Base-by-base conservation (phyloP, 2,888 invertebrate genomes). In the Tupiocoris notatus region DNA sequence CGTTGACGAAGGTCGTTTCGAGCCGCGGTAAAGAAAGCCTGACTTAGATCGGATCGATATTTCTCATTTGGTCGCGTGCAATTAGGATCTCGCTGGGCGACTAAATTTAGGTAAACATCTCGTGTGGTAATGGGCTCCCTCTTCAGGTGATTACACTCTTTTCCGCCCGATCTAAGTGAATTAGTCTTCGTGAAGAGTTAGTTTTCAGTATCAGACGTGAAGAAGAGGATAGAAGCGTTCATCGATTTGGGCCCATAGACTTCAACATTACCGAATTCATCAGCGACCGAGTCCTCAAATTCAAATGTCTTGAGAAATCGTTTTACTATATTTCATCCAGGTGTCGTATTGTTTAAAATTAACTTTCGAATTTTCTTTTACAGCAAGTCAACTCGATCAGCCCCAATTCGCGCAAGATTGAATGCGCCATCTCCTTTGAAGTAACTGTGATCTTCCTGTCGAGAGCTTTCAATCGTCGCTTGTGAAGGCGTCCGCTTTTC, bases 1-100 rank as follows among this genome's bases (percentile, higher is more conserved):
- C 39, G 3, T 39, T 12, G 39, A 39, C 39, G 39, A 39, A 39
- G 39, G 39, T 39, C 39, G 12, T 39, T 39, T 39, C 39, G 39
- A 39, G 6, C 39, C 12, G 39, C 12, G 39, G 39, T 12, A 39
- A 39, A 39, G 39, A 39, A 12, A 39, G 39, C 39, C 39, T 3
- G 39, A 39, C 39, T 39, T 39, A n/a, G n/a, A n/a, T 39, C 7
- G 25, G 70, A 70, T 70, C 70, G 59, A 70, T 70, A 70, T 59
- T 70, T 70, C 59, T 59, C 70, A 70, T 70, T 70, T 70, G 59
- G 24, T 70, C 25, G n/a, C 59, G 24, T 23, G 21, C 54, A n/a
- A 70, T 59, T 70, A 59, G 25, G 70, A 21, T 58, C 58, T 24
- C 57, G 22, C 3, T 12, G 39, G 6, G n/a, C 20, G 18, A 70